A percentile compares a stretch with the other conserved stretches of the same genome.
These are phyloP conservation scores for Heliconius nattereri DNA, from an alignment of 1,140 invertebrate species.

Conservation along the genomic window DNA sequence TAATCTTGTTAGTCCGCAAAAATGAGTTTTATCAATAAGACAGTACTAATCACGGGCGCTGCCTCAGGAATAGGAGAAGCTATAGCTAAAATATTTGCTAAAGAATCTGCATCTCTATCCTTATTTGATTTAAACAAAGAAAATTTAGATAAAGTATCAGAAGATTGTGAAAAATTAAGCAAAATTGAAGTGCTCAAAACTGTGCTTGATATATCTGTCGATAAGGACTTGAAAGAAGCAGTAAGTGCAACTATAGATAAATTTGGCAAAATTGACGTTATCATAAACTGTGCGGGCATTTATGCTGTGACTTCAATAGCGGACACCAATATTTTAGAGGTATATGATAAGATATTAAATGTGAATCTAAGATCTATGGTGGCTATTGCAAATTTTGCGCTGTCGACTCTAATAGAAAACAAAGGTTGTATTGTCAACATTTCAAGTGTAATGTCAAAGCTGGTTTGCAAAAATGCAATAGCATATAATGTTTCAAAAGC, in stretches of 20 bases:
- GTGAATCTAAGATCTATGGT: constrained; percentile 25
- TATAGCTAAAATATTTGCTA: constrained; percentile 18
- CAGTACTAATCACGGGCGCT: constrained; percentile 25
- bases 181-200: constrained; percentile 20
- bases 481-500: constrained; percentile 32
- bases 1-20: background rate
- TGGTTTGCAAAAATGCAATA: constrained; percentile 17
- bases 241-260: constrained; percentile 5
- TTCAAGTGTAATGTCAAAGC: constrained; percentile 23
- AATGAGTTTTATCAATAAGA: constrained; percentile 30
- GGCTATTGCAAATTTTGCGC: constrained; percentile 17
- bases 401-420: constrained; percentile 23
- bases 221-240: constrained; percentile 18
- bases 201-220: constrained; percentile 12
- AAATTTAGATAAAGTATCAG: constrained; percentile 20
- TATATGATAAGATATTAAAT: constrained; percentile 20
- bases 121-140: constrained; percentile 24
- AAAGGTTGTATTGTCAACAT: constrained; percentile 34
- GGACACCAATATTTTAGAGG: constrained; percentile 13
- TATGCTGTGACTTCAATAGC: background rate
- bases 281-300: constrained; percentile 29
- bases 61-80: constrained; percentile 27
- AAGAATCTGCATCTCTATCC: constrained; percentile 23
- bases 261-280: constrained; percentile 25
- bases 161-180: constrained; percentile 16